Evolutionary conservation across 2,888 invertebrate genomes (phyloP).

Genomic region (Acronicta leporina): DNA sequence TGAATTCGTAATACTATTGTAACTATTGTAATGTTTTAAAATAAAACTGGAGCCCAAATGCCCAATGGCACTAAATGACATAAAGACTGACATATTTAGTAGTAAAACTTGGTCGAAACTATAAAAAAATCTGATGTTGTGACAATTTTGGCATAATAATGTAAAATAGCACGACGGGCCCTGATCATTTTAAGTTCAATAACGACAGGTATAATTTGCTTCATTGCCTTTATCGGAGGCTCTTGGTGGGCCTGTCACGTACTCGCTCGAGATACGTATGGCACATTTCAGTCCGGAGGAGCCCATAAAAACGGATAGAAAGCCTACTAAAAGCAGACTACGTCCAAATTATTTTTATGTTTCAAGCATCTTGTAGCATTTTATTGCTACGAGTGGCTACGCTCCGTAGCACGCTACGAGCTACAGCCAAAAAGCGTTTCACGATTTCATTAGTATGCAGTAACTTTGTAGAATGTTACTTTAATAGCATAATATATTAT

Average conservation of each 20-base stretch:
- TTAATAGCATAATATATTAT: no score
- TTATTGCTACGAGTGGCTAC: slow-evolving; percentile 51
- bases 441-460: slow-evolving; percentile 6
- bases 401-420: slow-evolving; percentile 29
- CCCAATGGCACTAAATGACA: no score
- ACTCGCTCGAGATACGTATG: slow-evolving; percentile 37
- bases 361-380: slow-evolving; percentile 43
- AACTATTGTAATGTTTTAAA: slow-evolving; percentile 6
- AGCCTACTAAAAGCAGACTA: slow-evolving; percentile 49
- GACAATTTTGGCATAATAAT: no score
- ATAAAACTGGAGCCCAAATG: slow-evolving; percentile 18
- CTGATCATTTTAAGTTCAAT: slow-evolving; percentile 18
- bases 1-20: no score
- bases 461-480: background rate
- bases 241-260: slow-evolving; percentile 47
- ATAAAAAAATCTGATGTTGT: no score
- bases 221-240: slow-evolving; percentile 29
- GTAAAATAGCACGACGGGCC: no score
- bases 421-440: slow-evolving; percentile 3
- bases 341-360: slow-evolving; percentile 53
- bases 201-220: slow-evolving; percentile 46
- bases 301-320: slow-evolving; percentile 56
- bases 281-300: slow-evolving; percentile 45
- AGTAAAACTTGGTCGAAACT: no score
- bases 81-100: no score